phyloP scores from a whole-genome alignment of 2,888 invertebrate genomes.

The Coelinius sp. region DNA sequence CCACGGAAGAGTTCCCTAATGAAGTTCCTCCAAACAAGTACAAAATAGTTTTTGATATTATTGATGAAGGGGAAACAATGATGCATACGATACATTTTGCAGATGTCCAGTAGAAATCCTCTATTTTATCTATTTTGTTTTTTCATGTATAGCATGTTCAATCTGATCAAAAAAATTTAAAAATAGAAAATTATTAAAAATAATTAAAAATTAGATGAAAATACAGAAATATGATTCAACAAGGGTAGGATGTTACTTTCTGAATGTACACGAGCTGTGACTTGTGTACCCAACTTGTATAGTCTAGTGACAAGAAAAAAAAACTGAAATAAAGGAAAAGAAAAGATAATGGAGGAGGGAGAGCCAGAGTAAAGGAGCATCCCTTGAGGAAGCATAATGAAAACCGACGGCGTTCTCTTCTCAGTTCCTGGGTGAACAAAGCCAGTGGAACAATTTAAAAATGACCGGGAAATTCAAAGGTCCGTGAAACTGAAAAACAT shows the following conservation, averaged over 20 bases:
- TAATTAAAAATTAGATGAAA: background rate
- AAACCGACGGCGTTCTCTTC: constrained; percentile 19
- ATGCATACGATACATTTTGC: background rate
- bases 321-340: background rate
- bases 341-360: constrained; percentile 4
- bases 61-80: background rate
- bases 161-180: background rate
- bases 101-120: too few relatives aligned
- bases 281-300: background rate
- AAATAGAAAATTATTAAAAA: too few relatives aligned
- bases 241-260: background rate
- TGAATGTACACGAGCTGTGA: constrained; percentile 6
- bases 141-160: too few relatives aligned
- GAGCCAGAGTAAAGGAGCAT: constrained; percentile 6
- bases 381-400: constrained; percentile 13
- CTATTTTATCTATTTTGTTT: too few relatives aligned
- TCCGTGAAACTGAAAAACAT: too few relatives aligned
- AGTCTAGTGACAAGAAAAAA: background rate
- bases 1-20: constrained; percentile 34
- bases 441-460: background rate
- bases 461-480: too few relatives aligned
- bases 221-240: background rate
- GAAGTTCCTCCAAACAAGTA: constrained; percentile 44
- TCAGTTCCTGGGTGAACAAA: constrained; percentile 8
- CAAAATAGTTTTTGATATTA: constrained; percentile 26